Evolutionary conservation across 2,888 invertebrate genomes (phyloP), one percentile per base, ranked within the genome.

Genomic region (Stenchaetothrips biformis): DNA sequence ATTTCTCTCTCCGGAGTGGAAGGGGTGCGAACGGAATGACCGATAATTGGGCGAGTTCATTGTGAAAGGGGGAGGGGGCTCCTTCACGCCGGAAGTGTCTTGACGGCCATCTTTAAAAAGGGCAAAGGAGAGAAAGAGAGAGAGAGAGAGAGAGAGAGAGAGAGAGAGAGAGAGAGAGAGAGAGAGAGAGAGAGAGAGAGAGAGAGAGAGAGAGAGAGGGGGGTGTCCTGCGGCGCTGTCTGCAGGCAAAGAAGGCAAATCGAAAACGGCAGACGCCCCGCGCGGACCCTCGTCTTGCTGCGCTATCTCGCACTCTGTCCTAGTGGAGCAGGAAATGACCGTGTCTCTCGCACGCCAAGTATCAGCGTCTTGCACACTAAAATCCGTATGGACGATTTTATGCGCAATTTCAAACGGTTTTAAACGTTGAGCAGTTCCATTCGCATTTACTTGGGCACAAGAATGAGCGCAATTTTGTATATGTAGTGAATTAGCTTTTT

Each of bases 1-100:
- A 9, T 74, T 53, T 53, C 53, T 18, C 18, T 53, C 53, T 13
- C 53, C 18, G n/a, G 62, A 21, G 67, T n/a, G 67, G 67, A 53
- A 16, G 67, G 67, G 25, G 67, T 18, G 53, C 8, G 67, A 21
- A 74, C 67, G 67, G 21, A 74, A 74, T 74, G 67, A 74, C 67
- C 67, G 67, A 74, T 74, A 74, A 74, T 74, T 74, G 67, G 67
- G 67, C 67, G 67, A 25, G 67, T 74, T 74, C 67, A 74, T 74
- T 74, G 67, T 74, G 67, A 74, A 74, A 74, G 21, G 67, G 67
- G 25, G 25, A 25, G 67, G 67, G 21, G 21, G 21, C 67, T 74
- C 67, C 67, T 74, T 74, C 67, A 74, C 67, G 67, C 67, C 67
- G 67, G 67, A 74, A 74, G 67, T 74, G 67, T 74, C 67, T 74